phyloP scores from a whole-genome alignment of 2,888 invertebrate genomes.

The Pseudanteris insignis region DNA sequence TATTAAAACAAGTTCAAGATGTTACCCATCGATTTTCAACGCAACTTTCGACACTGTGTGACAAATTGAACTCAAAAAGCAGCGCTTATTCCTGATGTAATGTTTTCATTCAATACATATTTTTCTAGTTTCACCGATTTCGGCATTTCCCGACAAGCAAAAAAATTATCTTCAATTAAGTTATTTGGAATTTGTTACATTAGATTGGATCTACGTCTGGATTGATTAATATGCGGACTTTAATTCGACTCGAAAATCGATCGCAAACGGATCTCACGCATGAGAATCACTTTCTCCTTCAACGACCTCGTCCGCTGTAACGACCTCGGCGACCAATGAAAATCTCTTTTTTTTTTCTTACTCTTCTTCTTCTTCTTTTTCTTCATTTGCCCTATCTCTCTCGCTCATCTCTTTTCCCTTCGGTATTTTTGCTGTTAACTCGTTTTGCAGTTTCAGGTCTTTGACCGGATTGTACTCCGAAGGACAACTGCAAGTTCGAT shows the following conservation, averaged over 20 bases:
- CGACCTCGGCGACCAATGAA: constrained; percentile 38
- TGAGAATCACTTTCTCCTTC: constrained; percentile 41
- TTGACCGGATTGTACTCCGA: constrained; percentile 33
- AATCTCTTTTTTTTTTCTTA: constrained; percentile 18
- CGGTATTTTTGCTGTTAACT: constrained; percentile 12
- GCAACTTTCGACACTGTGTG: too few species aligned
- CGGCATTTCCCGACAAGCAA: too few species aligned
- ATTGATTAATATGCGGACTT: constrained; percentile 1
- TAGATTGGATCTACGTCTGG: too few species aligned
- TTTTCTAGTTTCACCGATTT: too few species aligned
- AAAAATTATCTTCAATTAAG: too few species aligned
- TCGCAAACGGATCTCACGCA: constrained; percentile 14
- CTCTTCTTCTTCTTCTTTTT: constrained; percentile 1
- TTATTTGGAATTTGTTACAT: too few species aligned
- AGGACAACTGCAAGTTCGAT: constrained; percentile 13
- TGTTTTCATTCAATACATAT: too few species aligned
- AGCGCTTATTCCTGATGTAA: too few species aligned
- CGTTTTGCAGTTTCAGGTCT: constrained; percentile 27
- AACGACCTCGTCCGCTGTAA: constrained; percentile 38
- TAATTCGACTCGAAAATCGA: constrained; percentile 15
- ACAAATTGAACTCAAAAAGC: too few species aligned
- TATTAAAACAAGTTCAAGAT: too few species aligned
- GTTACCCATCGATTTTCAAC: too few species aligned
- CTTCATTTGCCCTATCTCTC: constrained; percentile 1
- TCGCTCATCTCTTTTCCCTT: neutral